Base-by-base conservation (phyloP, 2,113 vertebrate species). In the Scatophagus argus region DNA sequence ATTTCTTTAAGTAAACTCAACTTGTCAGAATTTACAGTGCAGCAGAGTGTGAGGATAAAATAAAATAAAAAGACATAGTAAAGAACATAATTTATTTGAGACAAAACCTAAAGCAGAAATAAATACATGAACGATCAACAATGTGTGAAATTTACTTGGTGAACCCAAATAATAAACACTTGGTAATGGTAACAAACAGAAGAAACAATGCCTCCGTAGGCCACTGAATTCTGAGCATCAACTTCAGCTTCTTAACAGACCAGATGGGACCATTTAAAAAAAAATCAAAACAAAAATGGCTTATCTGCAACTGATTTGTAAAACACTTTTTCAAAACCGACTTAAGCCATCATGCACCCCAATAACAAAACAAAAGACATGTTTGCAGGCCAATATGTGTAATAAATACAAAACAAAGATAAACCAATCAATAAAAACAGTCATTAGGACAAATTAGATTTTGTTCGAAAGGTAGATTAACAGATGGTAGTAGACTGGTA, bases 71-170 rank as follows among this genome's bases (percentile, higher is more conserved):
- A 21, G 13, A 85, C 44, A 47, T 79, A 69, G 52, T 80, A 89
- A 88, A 88, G 75, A 91, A 91, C 87, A 90, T 93, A 88, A 94
- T 95, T 95, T 94, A 94, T 95, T 94, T 81, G 92, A 92, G 90
- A 94, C 87, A 89, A 84, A 91, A 85, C 89, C 87, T 87, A 92
- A 91, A 88, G 83, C 81, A 89, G 84, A 93, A 92, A 90, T 94
- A 95, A 95, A 94, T 94, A 94, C 86, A 88, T 79, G 70, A 84
- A 87, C 82, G 76, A 83, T 79, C 64, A 90, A 82, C 82, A 84
- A 70, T 65, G 77, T 82, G 64, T 89, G 79, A 80, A 60, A 85
- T 89, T 83, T 77, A 75, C 38, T 89, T 80, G 11, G 46, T 90
- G 84, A 92, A 87, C 67, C 70, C 58, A 89, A 84, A 81, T 78